These are phyloP conservation scores for Colistium nudipinnis DNA, from an alignment of 2,113 vertebrate genomes.

Conservation along the genomic window DNA sequence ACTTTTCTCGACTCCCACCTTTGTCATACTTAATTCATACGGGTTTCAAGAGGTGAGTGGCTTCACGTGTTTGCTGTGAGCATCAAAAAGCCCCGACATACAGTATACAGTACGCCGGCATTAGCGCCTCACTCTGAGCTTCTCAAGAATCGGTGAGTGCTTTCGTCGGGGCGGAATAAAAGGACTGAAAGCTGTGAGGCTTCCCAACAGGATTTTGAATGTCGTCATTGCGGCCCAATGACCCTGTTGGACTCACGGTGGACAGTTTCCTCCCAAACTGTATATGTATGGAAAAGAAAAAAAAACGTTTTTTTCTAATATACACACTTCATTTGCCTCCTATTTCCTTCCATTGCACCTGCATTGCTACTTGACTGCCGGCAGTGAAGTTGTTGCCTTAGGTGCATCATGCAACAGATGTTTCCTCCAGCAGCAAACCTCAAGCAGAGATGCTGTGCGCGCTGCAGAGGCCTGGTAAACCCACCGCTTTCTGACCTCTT, in stretches of 20 bases:
- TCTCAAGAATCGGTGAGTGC: slow-evolving; percentile 28
- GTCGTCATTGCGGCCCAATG: background rate
- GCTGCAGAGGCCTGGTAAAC: background rate
- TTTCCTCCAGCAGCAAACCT: background rate
- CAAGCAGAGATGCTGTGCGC: background rate
- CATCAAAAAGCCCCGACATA: slow-evolving; percentile 34
- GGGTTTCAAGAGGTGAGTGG: slow-evolving; percentile 45
- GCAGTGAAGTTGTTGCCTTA: background rate
- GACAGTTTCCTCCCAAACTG: background rate
- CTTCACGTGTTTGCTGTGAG: slow-evolving; percentile 50
- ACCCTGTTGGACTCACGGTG: background rate
- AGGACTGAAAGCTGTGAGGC: slow-evolving; percentile 48
- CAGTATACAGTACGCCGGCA: slow-evolving; percentile 18
- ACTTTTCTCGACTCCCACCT: slow-evolving; percentile 15
- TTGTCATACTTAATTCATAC: slow-evolving; percentile 72
- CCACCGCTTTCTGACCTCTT: background rate
- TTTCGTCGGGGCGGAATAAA: slow-evolving; percentile 56
- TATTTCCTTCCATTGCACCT: background rate
- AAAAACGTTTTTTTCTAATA: no score
- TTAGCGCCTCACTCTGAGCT: slow-evolving; percentile 46
- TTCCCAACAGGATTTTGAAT: slow-evolving; percentile 46
- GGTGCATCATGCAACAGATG: background rate
- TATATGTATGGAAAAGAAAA: background rate
- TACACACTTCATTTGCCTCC: no score
- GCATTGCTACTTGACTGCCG: background rate